These are phyloP conservation scores for Delia radicum DNA, from an alignment of 1,140 invertebrate genomes.

Conservation along the genomic window DNA sequence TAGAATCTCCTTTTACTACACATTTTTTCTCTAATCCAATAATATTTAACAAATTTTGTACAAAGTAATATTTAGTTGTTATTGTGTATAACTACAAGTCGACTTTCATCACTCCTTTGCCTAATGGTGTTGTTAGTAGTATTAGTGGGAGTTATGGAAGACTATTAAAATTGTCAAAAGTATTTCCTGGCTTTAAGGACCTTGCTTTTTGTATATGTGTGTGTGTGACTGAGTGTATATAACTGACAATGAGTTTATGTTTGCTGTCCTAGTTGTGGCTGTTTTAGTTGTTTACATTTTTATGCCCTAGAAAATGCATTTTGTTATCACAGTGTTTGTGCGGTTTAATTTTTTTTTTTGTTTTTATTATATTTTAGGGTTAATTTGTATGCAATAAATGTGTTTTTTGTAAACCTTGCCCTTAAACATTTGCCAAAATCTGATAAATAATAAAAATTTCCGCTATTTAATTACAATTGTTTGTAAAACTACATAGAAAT, in stretches of 20 bases:
- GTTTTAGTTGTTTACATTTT: background rate
- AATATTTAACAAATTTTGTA: too few species aligned
- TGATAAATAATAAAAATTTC: slow-evolving; percentile 12
- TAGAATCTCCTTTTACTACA: too few species aligned
- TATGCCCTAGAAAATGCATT: background rate
- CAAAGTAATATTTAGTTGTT: background rate
- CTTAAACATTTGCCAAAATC: background rate
- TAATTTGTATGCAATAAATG: background rate
- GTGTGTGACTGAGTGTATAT: background rate
- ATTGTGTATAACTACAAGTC: background rate
- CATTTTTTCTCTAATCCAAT: background rate
- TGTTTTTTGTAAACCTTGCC: background rate
- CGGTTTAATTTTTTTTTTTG: too few species aligned
- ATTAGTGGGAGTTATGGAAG: background rate
- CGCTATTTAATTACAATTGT: background rate
- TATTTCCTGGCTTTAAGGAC: background rate
- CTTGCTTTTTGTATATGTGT: background rate
- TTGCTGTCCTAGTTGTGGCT: background rate
- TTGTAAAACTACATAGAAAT: background rate
- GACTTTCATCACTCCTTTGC: background rate
- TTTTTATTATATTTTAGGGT: too few species aligned
- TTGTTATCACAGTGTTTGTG: too few species aligned
- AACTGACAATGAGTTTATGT: too few species aligned
- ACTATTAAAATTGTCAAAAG: slow-evolving; percentile 9
- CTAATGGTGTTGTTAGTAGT: background rate